Evolutionary conservation across 2,888 invertebrate species (phyloP), one percentile per base, ranked within the genome.

Genomic region (Andrena camellia): DNA sequence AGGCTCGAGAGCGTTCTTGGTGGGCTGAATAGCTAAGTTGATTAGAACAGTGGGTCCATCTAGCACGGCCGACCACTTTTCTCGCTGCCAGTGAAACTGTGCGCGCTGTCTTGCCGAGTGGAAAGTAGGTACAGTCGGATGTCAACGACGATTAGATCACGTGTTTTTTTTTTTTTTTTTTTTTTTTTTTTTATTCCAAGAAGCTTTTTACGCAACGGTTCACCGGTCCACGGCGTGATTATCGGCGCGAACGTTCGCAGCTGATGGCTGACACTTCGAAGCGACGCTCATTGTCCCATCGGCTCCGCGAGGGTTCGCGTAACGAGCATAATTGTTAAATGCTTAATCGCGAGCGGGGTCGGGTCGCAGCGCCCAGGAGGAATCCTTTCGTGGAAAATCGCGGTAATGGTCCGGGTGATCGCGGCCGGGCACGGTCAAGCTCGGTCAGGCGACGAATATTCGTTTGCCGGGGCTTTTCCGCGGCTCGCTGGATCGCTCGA

Each of bases 141-240:
- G 42, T 42, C 42, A 17, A 17, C 42, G 42, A 4, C 42, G 42
- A 42, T 42, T 42, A 42, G 42, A 17, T 17, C 17, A 17, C 42
- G 42, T 42, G 13, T 35, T 35, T 35, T 35, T 13, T 42, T 3
- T 26, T 26, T 26, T 26, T 26, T 26, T 26, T 26, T 26, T 26
- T 26, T 26, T 26, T 26, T 26, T 26, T 42, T 42, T 42, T 42
- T 42, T 42, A 42, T 5, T 5, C 13, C 42, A 42, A 42, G 42
- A 42, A 42, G 42, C 42, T 42, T 42, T 76, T 76, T 62, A 42
- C 63, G 10, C 29, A 81, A 60, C 70, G 73, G 81, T 64, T 73
- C 72, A 60, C 60, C 76, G 73, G 75, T 79, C 79, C 72, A 73
- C 80, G 84, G 84, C 42, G 84, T 82, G 77, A 85, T 86, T 77